Base-by-base conservation (phyloP, 2,888 invertebrate genomes). In the Orthosia gothica region DNA sequence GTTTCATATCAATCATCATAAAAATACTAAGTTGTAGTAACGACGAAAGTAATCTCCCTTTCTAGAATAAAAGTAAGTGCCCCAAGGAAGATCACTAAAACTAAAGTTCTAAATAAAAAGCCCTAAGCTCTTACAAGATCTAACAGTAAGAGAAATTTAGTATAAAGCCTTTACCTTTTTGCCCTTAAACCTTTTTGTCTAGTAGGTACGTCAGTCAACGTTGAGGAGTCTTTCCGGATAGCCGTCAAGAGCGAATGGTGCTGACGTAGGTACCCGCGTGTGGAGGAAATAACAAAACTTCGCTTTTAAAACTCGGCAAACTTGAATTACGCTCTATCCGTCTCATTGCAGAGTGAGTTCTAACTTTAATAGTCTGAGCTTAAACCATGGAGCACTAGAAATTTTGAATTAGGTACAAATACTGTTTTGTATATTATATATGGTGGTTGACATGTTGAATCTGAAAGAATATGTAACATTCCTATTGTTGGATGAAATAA, bases 221-320 rank as follows among this genome's bases (percentile, higher is more conserved):
- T 83, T 52, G 79, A 76, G 26, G 3, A 49, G 58, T 54, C 20
- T 83, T 78, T 83, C 79, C 70, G 62, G 52, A n/a, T n/a, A 58
- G 47, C 32, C 16, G 47, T 23, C 55, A 52, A 32, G 26, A n/a
- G 26, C 9, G 26, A 16, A 15, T 20, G 77, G 68, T 61, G 9
- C 50, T 45, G 9, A 54, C 7, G 23, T 52, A 15, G 2, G 26
- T 26, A 26, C 26, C 26, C 3, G 26, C 4, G 52, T 52, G 52
- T 66, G 77, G 32, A 23, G n/a, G 9, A 55, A 55, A 82, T 76
- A 52, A 82, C 59, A 76, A 54, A 54, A 50, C 15, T 65, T 15
- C 13, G 20, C 63, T 75, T 26, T 74, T 49, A 54, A 54, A 45
- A 7, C 4, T 20, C 1, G 23, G 5, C 1, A 57, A 47, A 49